A percentile compares a stretch with the other conserved stretches of the same genome.
phyloP scores from a whole-genome alignment of 2,888 invertebrate species.

The Amiota communis region DNA sequence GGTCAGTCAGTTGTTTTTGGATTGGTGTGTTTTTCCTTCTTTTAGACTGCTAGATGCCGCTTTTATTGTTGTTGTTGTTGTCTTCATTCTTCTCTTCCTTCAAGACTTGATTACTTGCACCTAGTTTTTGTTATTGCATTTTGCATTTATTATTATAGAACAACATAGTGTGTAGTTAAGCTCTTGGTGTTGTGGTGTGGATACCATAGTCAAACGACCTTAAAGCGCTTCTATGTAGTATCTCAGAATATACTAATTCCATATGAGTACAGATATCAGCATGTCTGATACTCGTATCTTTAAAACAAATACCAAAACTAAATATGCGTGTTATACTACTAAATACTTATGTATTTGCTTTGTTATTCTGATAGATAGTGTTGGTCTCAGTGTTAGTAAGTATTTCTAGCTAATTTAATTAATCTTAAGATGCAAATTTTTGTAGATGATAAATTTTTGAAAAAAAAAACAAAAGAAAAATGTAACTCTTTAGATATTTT shows the following conservation, averaged over 20 bases:
- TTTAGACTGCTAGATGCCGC: slow-evolving; percentile 4
- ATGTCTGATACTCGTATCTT: slow-evolving; percentile 21
- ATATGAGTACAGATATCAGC: too few relatives aligned
- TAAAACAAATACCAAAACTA: slow-evolving; percentile 19
- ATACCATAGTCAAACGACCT: slow-evolving; percentile 22
- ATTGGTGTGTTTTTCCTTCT: too few relatives aligned
- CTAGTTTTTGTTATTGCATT: slow-evolving; percentile 16
- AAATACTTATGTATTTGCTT: slow-evolving; percentile 5
- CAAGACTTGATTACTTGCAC: slow-evolving; percentile 22
- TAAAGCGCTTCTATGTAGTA: slow-evolving; percentile 12
- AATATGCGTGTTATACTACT: background rate
- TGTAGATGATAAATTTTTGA: too few relatives aligned
- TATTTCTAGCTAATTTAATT: too few relatives aligned
- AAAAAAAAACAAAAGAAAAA: too few relatives aligned
- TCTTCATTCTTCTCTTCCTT: background rate
- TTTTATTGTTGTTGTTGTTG: background rate
- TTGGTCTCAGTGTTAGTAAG: too few relatives aligned
- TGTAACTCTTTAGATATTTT: too few relatives aligned
- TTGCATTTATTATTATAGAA: slow-evolving; percentile 1
- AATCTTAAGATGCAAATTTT: too few relatives aligned
- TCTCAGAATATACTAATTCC: background rate
- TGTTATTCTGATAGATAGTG: background rate
- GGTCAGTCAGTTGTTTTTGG: background rate
- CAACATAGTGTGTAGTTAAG: background rate
- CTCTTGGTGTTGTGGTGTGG: slow-evolving; percentile 5